phyloP scores from a whole-genome alignment of 2,113 vertebrate genomes.

The Prietella phreatophila region DNA sequence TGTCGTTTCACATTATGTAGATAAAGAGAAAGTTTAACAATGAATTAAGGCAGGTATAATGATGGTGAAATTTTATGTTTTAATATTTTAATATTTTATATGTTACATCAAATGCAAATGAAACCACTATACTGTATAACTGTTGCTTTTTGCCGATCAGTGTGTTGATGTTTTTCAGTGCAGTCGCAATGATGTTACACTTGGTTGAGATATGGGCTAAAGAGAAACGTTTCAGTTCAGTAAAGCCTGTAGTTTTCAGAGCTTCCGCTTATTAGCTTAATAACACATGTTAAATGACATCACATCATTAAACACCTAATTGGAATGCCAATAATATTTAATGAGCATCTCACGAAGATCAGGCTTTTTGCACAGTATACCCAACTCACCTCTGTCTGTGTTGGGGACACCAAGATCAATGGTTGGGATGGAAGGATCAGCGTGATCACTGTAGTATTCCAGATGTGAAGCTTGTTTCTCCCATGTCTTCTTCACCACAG shows the following conservation, averaged over 20 bases:
- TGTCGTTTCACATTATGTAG: no score
- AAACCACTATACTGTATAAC: neutral
- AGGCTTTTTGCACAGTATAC: neutral
- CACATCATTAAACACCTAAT: neutral
- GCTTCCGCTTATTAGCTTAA: neutral
- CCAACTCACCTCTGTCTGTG: slow-evolving; percentile 87
- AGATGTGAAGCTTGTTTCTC: slow-evolving; percentile 80
- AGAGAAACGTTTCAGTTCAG: neutral
- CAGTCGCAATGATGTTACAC: neutral
- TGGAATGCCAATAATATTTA: neutral
- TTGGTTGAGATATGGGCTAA: neutral
- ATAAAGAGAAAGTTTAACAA: no score
- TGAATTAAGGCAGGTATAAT: no score
- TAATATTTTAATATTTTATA: neutral
- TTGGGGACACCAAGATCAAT: slow-evolving; percentile 89
- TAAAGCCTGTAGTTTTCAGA: neutral
- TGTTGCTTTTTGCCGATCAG: neutral
- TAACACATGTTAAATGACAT: neutral
- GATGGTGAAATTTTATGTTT: no score
- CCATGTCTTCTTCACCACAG: slow-evolving; percentile 96
- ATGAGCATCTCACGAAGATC: neutral
- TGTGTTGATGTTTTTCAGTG: neutral
- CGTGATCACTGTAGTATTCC: slow-evolving; percentile 91
- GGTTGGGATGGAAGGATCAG: slow-evolving; percentile 87
- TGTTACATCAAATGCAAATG: neutral